Conservation (phyloP, 2,113 vertebrate genomes). For the Scartelaos histophorus region DNA sequence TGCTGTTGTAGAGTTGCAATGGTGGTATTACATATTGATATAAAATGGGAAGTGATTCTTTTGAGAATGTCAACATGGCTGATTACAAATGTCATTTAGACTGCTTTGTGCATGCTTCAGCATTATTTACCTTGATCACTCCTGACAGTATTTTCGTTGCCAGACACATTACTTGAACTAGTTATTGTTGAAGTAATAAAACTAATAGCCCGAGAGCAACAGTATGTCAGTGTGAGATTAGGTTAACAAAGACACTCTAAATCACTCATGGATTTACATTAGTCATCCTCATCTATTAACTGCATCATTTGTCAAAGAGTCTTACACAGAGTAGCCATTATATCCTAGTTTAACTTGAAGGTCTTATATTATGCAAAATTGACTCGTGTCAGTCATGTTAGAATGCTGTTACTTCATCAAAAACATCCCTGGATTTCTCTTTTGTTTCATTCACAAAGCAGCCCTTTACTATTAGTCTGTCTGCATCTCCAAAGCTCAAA, state of each 20-base stretch:
- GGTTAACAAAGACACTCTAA: constrained; percentile 4
- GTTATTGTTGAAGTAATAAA: neutral
- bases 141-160: neutral
- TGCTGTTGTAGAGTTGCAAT: neutral
- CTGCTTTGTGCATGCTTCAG: neutral
- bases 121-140: neutral
- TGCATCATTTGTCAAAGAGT: neutral
- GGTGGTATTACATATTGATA: neutral
- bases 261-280: neutral
- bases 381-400: no score
- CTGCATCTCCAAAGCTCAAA: no score
- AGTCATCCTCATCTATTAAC: neutral
- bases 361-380: no score
- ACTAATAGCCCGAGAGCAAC: neutral
- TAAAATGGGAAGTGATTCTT: constrained; percentile 19
- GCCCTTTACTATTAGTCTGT: no score
- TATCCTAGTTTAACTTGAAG: constrained; percentile 2
- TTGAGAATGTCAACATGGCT: neutral
- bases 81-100: neutral
- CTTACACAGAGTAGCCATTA: neutral
- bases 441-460: no score
- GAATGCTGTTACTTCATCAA: no score
- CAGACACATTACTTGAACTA: neutral
- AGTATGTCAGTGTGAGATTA: constrained; percentile 9
- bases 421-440: no score